phyloP scores from a whole-genome alignment of 2,797 vertebrate genomes.

The Kryptopterus vitreolus region DNA sequence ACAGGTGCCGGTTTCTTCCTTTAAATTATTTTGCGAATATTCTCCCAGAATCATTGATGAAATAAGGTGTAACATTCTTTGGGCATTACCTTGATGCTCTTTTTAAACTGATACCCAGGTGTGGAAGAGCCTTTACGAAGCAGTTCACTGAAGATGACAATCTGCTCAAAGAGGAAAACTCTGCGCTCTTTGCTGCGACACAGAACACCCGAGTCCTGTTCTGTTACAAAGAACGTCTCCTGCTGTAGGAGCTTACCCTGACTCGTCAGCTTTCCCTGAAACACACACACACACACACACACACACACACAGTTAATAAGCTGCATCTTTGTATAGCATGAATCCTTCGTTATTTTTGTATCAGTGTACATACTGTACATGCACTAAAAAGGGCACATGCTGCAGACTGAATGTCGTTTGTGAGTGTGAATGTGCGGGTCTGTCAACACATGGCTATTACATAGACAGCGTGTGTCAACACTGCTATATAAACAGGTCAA shows the following conservation, averaged over 20 bases:
- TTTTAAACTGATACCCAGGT: constrained; percentile 95
- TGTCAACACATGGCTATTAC: constrained; percentile 39
- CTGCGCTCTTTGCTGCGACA: constrained; percentile 93
- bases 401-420: not conserved
- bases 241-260: constrained; percentile 97
- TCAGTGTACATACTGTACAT: not conserved
- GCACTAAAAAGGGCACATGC: not conserved
- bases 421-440: not conserved
- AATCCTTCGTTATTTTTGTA: not conserved
- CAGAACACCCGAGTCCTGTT: constrained; percentile 88
- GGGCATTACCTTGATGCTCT: constrained; percentile 87
- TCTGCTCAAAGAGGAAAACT: constrained; percentile 98
- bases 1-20: not conserved
- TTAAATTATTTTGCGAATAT: not conserved
- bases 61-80: not conserved
- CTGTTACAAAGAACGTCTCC: constrained; percentile 94
- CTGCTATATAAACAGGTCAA: constrained; percentile 40
- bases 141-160: constrained; percentile 97
- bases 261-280: constrained; percentile 90
- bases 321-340: not conserved
- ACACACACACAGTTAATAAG: not conserved
- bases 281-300: constrained; percentile 7
- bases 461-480: constrained; percentile 31
- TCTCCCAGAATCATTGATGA: not conserved
- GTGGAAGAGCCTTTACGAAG: constrained; percentile 94